Conservation (phyloP, 64 coral and sea anemone genomes). For the Stichodactyla mertensii region DNA sequence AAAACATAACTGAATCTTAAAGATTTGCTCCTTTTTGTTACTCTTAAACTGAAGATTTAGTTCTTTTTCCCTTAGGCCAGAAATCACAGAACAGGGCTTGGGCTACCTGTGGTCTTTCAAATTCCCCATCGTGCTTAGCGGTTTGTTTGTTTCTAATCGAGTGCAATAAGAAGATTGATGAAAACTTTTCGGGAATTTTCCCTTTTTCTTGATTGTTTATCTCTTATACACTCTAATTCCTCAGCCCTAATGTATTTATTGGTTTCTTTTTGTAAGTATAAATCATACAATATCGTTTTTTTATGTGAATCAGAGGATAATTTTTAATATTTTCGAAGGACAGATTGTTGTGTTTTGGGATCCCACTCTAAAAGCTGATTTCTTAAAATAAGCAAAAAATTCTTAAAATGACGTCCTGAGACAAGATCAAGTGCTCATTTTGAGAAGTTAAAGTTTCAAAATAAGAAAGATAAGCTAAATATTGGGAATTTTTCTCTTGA, state of each 20-base stretch:
- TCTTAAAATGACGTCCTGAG: no score
- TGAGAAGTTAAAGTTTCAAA: no score
- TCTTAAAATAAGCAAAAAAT: no score
- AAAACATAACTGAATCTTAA: no score
- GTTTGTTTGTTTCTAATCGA: neutral
- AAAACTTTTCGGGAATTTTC: constrained; percentile 1
- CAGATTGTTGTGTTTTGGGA: neutral
- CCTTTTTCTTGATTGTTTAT: neutral
- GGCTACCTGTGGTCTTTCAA: neutral
- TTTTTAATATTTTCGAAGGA: neutral
- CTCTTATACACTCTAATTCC: neutral
- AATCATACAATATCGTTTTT: neutral
- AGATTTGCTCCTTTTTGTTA: no score
- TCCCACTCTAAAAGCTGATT: no score
- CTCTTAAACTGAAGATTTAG: neutral
- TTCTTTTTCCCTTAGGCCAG: neutral
- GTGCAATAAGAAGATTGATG: neutral
- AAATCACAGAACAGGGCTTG: neutral
- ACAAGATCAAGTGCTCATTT: no score
- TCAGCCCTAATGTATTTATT: neutral
- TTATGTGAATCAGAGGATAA: neutral
- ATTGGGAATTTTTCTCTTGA: no score
- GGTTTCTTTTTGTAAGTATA: neutral
- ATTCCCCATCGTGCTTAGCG: constrained; percentile 9
- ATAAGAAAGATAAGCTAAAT: no score